Conservation (phyloP, 2,888 invertebrate species). For the Heliothis peltigera region DNA sequence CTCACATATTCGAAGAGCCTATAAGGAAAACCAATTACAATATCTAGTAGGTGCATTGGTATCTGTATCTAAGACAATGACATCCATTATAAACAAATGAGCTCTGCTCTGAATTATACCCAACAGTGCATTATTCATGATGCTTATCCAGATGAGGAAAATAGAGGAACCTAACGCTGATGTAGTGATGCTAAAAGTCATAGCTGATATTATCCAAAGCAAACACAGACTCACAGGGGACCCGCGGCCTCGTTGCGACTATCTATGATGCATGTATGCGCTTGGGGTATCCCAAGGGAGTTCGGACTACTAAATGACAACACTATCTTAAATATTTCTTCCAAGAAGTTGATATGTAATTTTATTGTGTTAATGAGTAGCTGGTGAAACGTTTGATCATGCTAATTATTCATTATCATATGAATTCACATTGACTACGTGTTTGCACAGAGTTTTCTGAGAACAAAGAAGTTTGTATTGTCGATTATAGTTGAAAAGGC, state of each 20-base stretch:
- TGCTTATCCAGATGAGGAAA: constrained; percentile 46
- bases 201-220: no score
- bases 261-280: constrained; percentile 19
- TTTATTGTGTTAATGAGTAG: constrained; percentile 17
- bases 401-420: constrained; percentile 36
- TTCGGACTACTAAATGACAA: constrained; percentile 21
- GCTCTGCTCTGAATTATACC: constrained; percentile 42
- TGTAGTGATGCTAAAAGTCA: no score
- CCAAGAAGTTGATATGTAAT: constrained; percentile 30
- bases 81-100: constrained; percentile 28
- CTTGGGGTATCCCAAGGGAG: constrained; percentile 5
- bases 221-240: no score
- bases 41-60: neutral
- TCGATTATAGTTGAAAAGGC: neutral
- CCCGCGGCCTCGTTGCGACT: no score
- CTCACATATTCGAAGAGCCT: constrained; percentile 2
- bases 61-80: constrained; percentile 27
- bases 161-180: constrained; percentile 9
- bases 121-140: constrained; percentile 35
- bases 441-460: constrained; percentile 19
- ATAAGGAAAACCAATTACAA: constrained; percentile 3
- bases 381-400: constrained; percentile 17
- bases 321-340: constrained; percentile 24
- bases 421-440: constrained; percentile 15
- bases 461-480: neutral